Evolutionary conservation across 1,140 invertebrate genomes (phyloP).

Genomic region (Apis laboriosa): DNA sequence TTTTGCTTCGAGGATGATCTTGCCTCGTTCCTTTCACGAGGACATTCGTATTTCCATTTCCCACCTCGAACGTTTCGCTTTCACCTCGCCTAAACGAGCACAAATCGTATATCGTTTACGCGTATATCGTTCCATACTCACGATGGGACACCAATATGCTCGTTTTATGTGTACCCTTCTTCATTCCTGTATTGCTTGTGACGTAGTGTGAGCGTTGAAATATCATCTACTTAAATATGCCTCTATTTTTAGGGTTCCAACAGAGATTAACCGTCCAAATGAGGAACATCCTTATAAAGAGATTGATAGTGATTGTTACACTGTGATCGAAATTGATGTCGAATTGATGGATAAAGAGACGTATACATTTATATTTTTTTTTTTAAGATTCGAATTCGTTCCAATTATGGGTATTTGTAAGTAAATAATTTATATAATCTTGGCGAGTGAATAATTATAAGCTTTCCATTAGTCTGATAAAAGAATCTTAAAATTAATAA

Average conservation of each 20-base stretch:
- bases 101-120: not conserved
- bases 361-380: no score
- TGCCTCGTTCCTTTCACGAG: no score
- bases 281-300: not conserved
- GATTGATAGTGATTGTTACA: not conserved
- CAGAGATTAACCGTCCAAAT: slow-evolving; percentile 6
- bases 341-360: not conserved
- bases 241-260: slow-evolving; percentile 29
- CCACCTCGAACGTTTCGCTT: slow-evolving; percentile 6
- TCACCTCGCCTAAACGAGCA: not conserved
- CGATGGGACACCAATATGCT: not conserved
- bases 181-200: not conserved
- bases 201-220: not conserved
- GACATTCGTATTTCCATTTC: not conserved
- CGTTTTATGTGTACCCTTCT: not conserved
- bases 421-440: no score
- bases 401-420: no score
- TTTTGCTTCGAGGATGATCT: not conserved
- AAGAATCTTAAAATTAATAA: no score
- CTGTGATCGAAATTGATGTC: not conserved
- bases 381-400: no score
- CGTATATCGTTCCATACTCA: slow-evolving; percentile 10
- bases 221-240: not conserved
- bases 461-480: no score
- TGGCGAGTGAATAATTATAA: no score